Conservation (phyloP, 1,140 invertebrate genomes). For the Ceratitis capitata region DNA sequence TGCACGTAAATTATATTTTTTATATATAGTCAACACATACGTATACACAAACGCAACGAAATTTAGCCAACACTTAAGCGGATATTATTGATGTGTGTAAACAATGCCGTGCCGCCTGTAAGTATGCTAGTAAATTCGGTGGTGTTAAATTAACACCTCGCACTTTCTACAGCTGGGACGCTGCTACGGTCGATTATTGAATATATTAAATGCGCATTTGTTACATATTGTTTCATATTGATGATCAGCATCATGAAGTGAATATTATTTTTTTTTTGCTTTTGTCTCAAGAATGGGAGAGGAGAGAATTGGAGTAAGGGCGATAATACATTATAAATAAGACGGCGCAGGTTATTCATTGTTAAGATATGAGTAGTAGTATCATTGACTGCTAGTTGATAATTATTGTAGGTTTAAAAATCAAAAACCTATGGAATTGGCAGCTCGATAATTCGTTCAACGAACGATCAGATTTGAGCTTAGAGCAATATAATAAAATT, state of each 20-base stretch:
- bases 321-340: too few relatives aligned
- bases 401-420: too few relatives aligned
- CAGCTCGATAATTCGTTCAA: too few relatives aligned
- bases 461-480: too few relatives aligned
- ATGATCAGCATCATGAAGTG: constrained; percentile 30
- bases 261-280: background rate
- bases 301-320: background rate
- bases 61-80: background rate
- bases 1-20: background rate
- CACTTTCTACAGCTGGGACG: background rate
- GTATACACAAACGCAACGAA: background rate
- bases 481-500: too few relatives aligned
- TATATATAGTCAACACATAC: background rate
- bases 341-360: too few relatives aligned
- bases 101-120: background rate
- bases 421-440: too few relatives aligned
- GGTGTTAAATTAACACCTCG: constrained; percentile 14
- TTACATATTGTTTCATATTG: constrained; percentile 51
- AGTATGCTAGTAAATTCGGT: background rate
- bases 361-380: too few relatives aligned
- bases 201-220: constrained; percentile 63
- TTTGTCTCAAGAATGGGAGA: background rate
- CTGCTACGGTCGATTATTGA: constrained; percentile 50
- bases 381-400: too few relatives aligned
- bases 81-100: background rate